These are phyloP conservation scores for Ceyx erithaca DNA, from an alignment of 2,797 vertebrate species.

Conservation along the genomic window DNA sequence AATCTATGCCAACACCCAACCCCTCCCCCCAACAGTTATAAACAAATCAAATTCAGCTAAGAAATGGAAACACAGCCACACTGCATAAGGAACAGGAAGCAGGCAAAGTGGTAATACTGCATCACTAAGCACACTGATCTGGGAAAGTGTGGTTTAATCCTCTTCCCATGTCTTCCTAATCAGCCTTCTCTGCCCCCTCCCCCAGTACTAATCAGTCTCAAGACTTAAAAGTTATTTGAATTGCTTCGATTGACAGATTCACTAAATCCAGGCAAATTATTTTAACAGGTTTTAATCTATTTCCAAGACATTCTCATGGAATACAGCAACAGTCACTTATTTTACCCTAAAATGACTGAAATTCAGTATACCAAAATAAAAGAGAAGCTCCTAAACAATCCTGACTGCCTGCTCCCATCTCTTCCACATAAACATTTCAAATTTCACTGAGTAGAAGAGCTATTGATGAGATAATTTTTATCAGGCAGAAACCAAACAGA, in stretches of 20 bases:
- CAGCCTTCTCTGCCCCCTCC: not conserved
- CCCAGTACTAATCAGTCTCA: not conserved
- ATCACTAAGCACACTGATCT: constrained; percentile 12
- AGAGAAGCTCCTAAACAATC: not conserved
- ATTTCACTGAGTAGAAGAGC: not conserved
- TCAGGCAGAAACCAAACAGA: not conserved
- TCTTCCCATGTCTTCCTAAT: constrained; percentile 39
- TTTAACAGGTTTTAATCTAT: constrained; percentile 28
- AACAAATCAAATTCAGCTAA: not conserved
- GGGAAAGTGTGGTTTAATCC: constrained; percentile 58
- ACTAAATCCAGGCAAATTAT: constrained; percentile 16
- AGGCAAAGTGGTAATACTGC: constrained; percentile 27
- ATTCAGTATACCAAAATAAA: not conserved
- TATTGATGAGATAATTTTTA: not conserved
- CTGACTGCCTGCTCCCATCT: not conserved
- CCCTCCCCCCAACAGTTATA: not conserved
- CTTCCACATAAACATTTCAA: not conserved
- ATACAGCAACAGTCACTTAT: not conserved
- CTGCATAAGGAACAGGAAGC: not conserved
- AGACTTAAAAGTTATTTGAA: constrained; percentile 22
- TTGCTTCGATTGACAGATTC: not conserved
- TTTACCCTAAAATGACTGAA: constrained; percentile 4
- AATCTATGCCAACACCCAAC: not conserved
- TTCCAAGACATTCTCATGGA: not conserved
- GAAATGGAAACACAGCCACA: not conserved